These are phyloP conservation scores for Atractosteus spatula DNA, from an alignment of 2,113 vertebrate genomes.

Conservation along the genomic window DNA sequence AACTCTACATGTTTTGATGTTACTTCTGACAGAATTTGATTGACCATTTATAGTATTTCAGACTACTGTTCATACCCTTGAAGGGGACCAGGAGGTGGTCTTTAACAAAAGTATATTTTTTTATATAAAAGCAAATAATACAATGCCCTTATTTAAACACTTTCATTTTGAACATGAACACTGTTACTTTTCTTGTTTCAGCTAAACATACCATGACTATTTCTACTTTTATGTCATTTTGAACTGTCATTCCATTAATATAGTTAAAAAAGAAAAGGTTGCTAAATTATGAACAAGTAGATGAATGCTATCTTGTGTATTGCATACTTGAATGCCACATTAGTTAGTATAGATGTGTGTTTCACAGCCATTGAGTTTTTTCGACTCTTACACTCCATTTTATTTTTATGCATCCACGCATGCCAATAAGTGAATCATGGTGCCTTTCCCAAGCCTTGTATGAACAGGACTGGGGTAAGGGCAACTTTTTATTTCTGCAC, in stretches of 20 bases:
- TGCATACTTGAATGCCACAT: not conserved
- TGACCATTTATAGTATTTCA: too few relatives aligned
- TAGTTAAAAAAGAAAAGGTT: not conserved
- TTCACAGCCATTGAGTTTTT: constrained; percentile 41
- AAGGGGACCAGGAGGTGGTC: too few relatives aligned
- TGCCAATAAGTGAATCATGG: constrained; percentile 76
- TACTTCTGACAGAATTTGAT: too few relatives aligned
- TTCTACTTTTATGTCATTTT: not conserved
- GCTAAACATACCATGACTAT: too few relatives aligned
- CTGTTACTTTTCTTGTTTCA: too few relatives aligned
- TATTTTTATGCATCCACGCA: constrained; percentile 75
- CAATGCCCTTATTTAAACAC: too few relatives aligned
- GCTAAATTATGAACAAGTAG: not conserved
- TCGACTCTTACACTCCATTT: constrained; percentile 70
- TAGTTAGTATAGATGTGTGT: constrained; percentile 18
- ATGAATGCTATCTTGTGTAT: not conserved
- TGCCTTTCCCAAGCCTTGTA: constrained; percentile 83
- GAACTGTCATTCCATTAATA: not conserved
- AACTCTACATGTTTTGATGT: too few relatives aligned
- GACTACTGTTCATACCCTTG: too few relatives aligned
- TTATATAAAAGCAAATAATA: too few relatives aligned
- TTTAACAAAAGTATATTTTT: too few relatives aligned
- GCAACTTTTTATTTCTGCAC: constrained; percentile 52
- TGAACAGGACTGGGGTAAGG: constrained; percentile 82
- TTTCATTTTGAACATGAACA: too few relatives aligned